Evolutionary conservation across 1,140 invertebrate species (phyloP), one percentile per base, ranked within the genome.

Genomic region (Drosophila rhopaloa): DNA sequence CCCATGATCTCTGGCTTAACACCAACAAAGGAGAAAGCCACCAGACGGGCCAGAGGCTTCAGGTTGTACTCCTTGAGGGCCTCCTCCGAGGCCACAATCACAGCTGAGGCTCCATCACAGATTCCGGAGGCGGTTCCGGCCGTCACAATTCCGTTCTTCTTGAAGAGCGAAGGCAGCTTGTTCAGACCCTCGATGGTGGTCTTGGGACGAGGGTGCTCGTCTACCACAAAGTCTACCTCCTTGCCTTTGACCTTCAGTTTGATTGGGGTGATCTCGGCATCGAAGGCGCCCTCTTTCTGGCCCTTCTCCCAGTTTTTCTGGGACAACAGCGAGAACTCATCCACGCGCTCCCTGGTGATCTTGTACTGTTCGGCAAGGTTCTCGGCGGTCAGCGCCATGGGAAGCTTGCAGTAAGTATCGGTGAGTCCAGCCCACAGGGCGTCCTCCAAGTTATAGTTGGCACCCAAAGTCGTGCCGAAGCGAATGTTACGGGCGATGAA

Each of bases 381-480:
- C 93, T 99, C 99, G 9, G 99, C 99, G 2, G 99, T 99, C 70
- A 98, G 93, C 7, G 97, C 99, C 99, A 99, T 99, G 0, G 98
- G 97, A 16, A 98, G 94, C 81, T 97, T 97, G 90, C 97, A 98
- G 91, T 98, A 96, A 0, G 95, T 94, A 92, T 99, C 99, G 0
- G 96, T 96, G 0, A 99, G 94, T 3, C 97, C 97, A n/a, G 95
- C 93, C 98, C 98, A 99, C 8, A 99, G 93, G 0, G 95, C 94
- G 93, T 99, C 98, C 93, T 99, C 98, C 65, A 99, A 94, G 77
- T 96, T 93, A 65, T 96, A 94, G 60, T 95, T 95, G 43, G 93
- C 93, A 0, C 98, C 98, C 3, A 99, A 93, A 8, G 94, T 94
- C 11, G 97, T 96, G 13, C 99, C 99, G 94, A 98, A 99, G n/a